Percentiles rank a stretch among this genome's conserved stretches.
phyloP scores from a whole-genome alignment of 1,140 invertebrate genomes.

The Aphaenogaster floridana region DNA sequence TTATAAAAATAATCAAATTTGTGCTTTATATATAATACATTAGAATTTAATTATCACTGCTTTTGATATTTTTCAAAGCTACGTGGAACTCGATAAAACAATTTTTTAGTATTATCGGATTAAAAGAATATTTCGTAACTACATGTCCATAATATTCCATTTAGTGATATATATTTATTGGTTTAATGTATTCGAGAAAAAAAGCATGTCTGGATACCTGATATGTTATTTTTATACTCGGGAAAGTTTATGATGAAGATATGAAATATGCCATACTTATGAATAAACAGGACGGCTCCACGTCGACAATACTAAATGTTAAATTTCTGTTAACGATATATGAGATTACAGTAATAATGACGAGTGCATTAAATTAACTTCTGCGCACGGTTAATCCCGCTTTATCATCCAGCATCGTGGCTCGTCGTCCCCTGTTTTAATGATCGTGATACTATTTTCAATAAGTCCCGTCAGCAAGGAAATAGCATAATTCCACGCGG shows the following conservation, averaged over 20 bases:
- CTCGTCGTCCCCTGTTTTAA: slow-evolving; percentile 55
- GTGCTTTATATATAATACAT: background rate
- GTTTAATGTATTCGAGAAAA: slow-evolving; percentile 22
- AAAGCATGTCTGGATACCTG: background rate
- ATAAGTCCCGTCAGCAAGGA: slow-evolving; percentile 63
- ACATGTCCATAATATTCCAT: background rate
- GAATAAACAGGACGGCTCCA: background rate
- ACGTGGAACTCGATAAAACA: background rate
- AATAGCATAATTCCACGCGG: slow-evolving; percentile 46
- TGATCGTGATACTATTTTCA: slow-evolving; percentile 58
- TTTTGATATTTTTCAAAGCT: background rate
- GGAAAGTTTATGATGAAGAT: slow-evolving; percentile 1
- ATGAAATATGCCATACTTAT: background rate
- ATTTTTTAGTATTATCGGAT: background rate
- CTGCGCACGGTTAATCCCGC: slow-evolving; percentile 21
- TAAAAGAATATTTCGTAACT: slow-evolving; percentile 1
- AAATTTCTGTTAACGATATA: slow-evolving; percentile 40
- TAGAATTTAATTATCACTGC: background rate
- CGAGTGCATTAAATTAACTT: slow-evolving; percentile 63
- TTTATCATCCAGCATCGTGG: slow-evolving; percentile 25
- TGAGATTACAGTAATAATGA: slow-evolving; percentile 66
- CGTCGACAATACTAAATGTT: slow-evolving; percentile 19
- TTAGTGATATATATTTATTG: background rate
- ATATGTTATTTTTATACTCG: background rate
- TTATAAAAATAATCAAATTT: slow-evolving; percentile 17